Evolutionary conservation across 2,888 invertebrate species (phyloP), one percentile per base, ranked within the genome.

Genomic region (Ceramica pisi): DNA sequence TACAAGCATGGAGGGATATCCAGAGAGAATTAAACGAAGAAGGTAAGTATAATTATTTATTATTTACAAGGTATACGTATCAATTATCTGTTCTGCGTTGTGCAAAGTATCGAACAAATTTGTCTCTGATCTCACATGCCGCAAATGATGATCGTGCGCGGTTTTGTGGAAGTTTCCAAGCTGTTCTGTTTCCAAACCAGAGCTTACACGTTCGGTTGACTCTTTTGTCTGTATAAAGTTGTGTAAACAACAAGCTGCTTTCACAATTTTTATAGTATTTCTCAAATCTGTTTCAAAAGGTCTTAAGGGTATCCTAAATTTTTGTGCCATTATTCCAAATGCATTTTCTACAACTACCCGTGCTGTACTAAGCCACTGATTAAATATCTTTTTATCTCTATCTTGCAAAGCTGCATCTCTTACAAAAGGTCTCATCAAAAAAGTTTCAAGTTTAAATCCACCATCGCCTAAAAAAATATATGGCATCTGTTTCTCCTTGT

Each of bases 321-420:
- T 78, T 21, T 78, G 77, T 73, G 77, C 70, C 65, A 78, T 57
- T 73, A 78, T 78, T 60, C 73, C 77, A 78, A 78, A 78, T 23
- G 73, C 73, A 71, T 59, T 59, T 73, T 78, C 67, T 50, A 78
- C 77, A 57, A 78, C 73, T 60, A 73, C 73, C 14, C 77, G 73
- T 78, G 70, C 77, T 57, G 56, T 16, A 73, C 73, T 73, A 7
- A 78, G 59, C 59, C 68, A 14, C 53, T 78, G 55, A 78, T 78
- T 78, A 78, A 71, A 73, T 67, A n/a, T 67, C 60, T 73, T 73
- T 73, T 73, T 73, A 73, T 68, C 73, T 56, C 53, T 64, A 59
- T 78, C 76, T 56, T 66, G 59, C 71, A 79, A 66, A 62, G 72
- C 75, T 7, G 73, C 75, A 31, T 79, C 72, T 68, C 67, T 75